phyloP scores from a whole-genome alignment of 2,113 vertebrate species.

The Trogon surrucura region DNA sequence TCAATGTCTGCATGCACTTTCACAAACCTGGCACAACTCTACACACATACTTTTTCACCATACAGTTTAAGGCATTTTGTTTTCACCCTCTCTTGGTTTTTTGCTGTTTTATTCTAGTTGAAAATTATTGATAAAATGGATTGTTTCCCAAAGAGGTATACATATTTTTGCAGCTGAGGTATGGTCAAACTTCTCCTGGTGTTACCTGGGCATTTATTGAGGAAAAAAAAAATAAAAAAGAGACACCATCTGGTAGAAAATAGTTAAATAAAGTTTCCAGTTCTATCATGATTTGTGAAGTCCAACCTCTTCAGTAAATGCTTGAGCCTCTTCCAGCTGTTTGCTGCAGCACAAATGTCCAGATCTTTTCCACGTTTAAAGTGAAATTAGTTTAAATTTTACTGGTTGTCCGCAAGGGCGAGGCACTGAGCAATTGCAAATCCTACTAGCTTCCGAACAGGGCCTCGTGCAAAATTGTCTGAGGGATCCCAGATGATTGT shows the following conservation, averaged over 20 bases:
- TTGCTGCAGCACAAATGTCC: neutral
- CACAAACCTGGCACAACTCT: neutral
- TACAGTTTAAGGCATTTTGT: slow-evolving; percentile 61
- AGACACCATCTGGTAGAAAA: neutral
- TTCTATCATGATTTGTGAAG: neutral
- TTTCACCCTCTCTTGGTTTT: slow-evolving; percentile 5
- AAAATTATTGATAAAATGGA: neutral
- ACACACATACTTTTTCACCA: neutral
- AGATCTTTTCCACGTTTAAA: neutral
- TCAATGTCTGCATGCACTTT: neutral
- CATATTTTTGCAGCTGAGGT: neutral
- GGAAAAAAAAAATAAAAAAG: neutral
- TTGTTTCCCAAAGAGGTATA: neutral
- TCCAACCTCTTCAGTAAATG: neutral
- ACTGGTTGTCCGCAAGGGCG: neutral
- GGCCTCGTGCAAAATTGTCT: neutral
- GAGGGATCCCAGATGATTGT: neutral
- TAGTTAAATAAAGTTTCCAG: neutral
- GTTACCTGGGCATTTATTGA: neutral
- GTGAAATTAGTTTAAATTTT: neutral
- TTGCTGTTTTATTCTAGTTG: neutral
- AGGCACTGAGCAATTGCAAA: neutral
- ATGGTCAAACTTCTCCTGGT: neutral
- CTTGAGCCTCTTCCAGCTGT: neutral
- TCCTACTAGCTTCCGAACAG: neutral